Evolutionary conservation across 1,140 invertebrate species (phyloP), one percentile per base, ranked within the genome.

Genomic region (Bombus vancouverensis): DNA sequence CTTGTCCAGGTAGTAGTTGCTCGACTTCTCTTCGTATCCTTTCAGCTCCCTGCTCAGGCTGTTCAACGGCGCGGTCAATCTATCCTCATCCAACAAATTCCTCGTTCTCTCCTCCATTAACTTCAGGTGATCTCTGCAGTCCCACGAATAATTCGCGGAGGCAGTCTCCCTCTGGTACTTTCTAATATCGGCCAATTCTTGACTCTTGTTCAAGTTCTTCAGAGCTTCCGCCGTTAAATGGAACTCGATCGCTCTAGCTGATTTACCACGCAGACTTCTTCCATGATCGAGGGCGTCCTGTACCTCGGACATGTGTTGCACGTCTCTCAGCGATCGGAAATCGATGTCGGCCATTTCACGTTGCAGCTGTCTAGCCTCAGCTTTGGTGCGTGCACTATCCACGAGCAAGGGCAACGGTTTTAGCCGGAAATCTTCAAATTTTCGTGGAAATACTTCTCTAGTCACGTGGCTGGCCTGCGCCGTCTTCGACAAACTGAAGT

Each of bases 201-300:
- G 93, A 57, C 93, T 92, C 44, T 88, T 90, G 34, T 92, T 81
- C 59, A 95, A 75, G 87, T 96, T 96, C 78, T 94, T 93, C 44
- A 94, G 82, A 25, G 95, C 93, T 25, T 93, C 92, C 1, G 96
- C 93, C 65, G 96, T 96, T 28, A 98, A 92, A 12, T 96, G 96
- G 88, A 96, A 96, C 91, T 97, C 97, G 88, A 98, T 98, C 47
- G 96, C 96, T 91, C 96, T 97, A 18, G 97, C 97, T 5, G 97
- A 97, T 95, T 97, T 97, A 70, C 97, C 97, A 84, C 96, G 95
- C 39, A 97, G 93, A 93, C 95, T 91, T 94, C 94, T 91, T 90
- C 95, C 88, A 95, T 95, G 91, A 93, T 96, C 95, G 39, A 96
- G 92, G 2, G 93, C 93, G 3, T 94, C 91, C 32, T 94, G 92